Conservation (phyloP, 1,140 invertebrate genomes). For the Plodia interpunctella region DNA sequence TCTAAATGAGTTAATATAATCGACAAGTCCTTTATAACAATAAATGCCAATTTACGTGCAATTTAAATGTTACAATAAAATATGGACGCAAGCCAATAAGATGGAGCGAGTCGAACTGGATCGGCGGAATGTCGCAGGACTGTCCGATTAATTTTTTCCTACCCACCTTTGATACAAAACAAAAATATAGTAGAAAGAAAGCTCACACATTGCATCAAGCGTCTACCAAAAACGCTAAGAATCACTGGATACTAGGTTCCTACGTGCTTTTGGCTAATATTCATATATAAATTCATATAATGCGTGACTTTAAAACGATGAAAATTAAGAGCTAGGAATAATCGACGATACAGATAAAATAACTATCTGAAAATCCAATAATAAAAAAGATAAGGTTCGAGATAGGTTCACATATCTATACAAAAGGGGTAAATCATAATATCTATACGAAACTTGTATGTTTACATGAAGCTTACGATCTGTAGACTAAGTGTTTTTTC, state of each 20-base stretch:
- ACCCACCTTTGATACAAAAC: not conserved
- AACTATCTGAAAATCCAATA: too few relatives aligned
- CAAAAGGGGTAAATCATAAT: too few relatives aligned
- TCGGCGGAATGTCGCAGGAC: slow-evolving; percentile 6
- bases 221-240: too few relatives aligned
- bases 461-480: not conserved
- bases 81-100: not conserved
- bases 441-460: too few relatives aligned
- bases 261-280: too few relatives aligned
- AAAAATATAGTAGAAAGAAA: not conserved
- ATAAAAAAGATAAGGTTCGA: too few relatives aligned
- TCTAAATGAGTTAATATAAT: not conserved
- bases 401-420: too few relatives aligned
- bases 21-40: not conserved
- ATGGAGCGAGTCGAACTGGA: slow-evolving; percentile 3
- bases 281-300: too few relatives aligned
- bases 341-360: too few relatives aligned
- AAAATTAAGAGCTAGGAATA: too few relatives aligned
- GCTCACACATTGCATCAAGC: not conserved
- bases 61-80: slow-evolving; percentile 6
- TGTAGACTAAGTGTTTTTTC: not conserved
- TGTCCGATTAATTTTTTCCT: slow-evolving; percentile 7
- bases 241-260: too few relatives aligned
- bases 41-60: slow-evolving; percentile 7
- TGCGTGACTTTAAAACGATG: too few relatives aligned